These are phyloP conservation scores for Typhlichthys subterraneus DNA, from an alignment of 2,797 vertebrate genomes.

Conservation along the genomic window DNA sequence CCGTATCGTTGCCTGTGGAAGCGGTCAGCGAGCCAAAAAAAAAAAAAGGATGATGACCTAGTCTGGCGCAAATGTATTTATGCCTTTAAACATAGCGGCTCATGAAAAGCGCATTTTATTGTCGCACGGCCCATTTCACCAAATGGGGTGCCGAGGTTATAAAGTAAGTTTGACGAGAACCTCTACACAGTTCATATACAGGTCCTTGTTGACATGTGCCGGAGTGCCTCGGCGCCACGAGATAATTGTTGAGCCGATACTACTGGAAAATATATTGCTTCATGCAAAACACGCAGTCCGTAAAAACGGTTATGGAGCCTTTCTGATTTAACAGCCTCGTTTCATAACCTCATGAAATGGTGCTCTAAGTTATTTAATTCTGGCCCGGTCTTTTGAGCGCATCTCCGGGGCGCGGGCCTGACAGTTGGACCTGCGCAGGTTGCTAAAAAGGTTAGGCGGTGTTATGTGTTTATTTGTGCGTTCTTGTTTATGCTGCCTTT, in stretches of 20 bases:
- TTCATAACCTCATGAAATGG: slow-evolving; percentile 43
- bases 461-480: slow-evolving; percentile 59
- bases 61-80: slow-evolving; percentile 38
- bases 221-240: slow-evolving; percentile 14
- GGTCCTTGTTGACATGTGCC: slow-evolving; percentile 46
- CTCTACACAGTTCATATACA: slow-evolving; percentile 27
- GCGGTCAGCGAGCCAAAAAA: slow-evolving; percentile 7
- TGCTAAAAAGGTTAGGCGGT: slow-evolving; percentile 44
- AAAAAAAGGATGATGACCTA: slow-evolving; percentile 44
- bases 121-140: slow-evolving; percentile 62
- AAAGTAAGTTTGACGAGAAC: slow-evolving; percentile 45
- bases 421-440: slow-evolving; percentile 30
- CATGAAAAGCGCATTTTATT: slow-evolving; percentile 63
- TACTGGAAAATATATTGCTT: slow-evolving; percentile 41
- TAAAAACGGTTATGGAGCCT: slow-evolving; percentile 49
- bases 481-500: slow-evolving; percentile 57
- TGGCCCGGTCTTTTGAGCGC: slow-evolving; percentile 13
- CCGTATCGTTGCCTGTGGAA: slow-evolving; percentile 89
- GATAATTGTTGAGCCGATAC: slow-evolving; percentile 39
- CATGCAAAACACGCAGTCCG: slow-evolving; percentile 49
- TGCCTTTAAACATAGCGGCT: slow-evolving; percentile 57
- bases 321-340: slow-evolving; percentile 43
- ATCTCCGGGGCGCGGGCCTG: slow-evolving; percentile 26
- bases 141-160: slow-evolving; percentile 46
- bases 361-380: slow-evolving; percentile 27